phyloP scores from a whole-genome alignment of 1,140 invertebrate species.

The Atta texana region DNA sequence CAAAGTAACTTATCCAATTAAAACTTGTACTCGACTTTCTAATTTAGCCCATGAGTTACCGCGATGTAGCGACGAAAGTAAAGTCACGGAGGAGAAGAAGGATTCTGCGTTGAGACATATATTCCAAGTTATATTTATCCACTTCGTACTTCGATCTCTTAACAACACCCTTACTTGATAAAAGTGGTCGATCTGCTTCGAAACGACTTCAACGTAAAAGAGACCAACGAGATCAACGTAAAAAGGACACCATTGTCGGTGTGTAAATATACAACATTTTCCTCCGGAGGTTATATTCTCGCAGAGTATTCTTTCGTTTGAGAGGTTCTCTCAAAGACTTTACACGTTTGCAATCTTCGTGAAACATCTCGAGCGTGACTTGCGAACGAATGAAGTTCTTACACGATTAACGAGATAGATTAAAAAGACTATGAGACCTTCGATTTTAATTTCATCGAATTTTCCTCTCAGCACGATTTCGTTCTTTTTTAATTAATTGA shows the following conservation, averaged over 20 bases:
- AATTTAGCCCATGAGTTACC: conserved; percentile 29
- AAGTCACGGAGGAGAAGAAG: neutral
- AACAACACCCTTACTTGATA: conserved; percentile 4
- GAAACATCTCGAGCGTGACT: neutral
- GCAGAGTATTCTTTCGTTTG: neutral
- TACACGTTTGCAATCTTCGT: conserved; percentile 1
- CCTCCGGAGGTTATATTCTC: neutral
- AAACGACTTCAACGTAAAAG: conserved; percentile 3
- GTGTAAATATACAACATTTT: neutral
- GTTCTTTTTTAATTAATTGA: neutral
- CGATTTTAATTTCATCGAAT: neutral
- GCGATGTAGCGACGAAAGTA: conserved; percentile 19
- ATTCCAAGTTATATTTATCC: conserved; percentile 7
- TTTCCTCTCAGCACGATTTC: neutral
- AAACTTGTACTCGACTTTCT: conserved; percentile 65
- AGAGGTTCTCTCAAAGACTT: neutral
- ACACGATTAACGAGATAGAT: neutral
- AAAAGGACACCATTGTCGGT: neutral
- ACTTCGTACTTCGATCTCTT: neutral
- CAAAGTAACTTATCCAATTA: conserved; percentile 65
- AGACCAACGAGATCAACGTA: neutral
- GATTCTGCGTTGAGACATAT: neutral
- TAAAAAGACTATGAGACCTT: neutral
- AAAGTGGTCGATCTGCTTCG: conserved; percentile 8
- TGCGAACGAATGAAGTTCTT: neutral